phyloP scores from a whole-genome alignment of 2,888 invertebrate species.

The Eilema griseolum region DNA sequence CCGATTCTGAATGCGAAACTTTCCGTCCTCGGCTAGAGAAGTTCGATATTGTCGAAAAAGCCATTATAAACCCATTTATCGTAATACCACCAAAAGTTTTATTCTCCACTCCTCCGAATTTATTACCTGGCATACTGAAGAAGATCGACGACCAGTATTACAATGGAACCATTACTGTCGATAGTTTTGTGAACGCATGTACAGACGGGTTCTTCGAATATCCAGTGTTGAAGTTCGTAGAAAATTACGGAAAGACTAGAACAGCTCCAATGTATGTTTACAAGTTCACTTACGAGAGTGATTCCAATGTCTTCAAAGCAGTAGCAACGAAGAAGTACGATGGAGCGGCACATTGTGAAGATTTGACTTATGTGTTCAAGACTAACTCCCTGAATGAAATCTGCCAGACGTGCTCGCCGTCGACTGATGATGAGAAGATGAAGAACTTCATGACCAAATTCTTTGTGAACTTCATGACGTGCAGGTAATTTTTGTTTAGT shows the following conservation, averaged over 20 bases:
- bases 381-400: conserved; percentile 61
- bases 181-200: conserved; percentile 64
- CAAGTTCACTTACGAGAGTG: conserved; percentile 83
- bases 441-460: conserved; percentile 67
- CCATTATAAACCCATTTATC: conserved; percentile 57
- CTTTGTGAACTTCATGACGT: conserved; percentile 66
- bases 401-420: conserved; percentile 43
- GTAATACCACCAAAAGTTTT: conserved; percentile 59
- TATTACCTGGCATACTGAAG: conserved; percentile 50
- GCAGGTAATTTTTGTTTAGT: conserved; percentile 61
- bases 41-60: conserved; percentile 59
- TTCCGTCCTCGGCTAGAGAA: conserved; percentile 67
- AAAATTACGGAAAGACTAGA: conserved; percentile 49
- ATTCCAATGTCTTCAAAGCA: conserved; percentile 79
- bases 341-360: conserved; percentile 88
- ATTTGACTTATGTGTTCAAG: conserved; percentile 85
- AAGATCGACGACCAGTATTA: conserved; percentile 64
- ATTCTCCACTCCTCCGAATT: conserved; percentile 52
- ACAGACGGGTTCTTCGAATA: conserved; percentile 70
- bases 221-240: conserved; percentile 67
- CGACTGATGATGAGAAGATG: conserved; percentile 59
- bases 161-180: conserved; percentile 56
- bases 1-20: conserved; percentile 71
- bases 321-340: conserved; percentile 65
- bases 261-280: conserved; percentile 84